Conservation (phyloP, 2,113 vertebrate species). For the Brachirus orientalis region DNA sequence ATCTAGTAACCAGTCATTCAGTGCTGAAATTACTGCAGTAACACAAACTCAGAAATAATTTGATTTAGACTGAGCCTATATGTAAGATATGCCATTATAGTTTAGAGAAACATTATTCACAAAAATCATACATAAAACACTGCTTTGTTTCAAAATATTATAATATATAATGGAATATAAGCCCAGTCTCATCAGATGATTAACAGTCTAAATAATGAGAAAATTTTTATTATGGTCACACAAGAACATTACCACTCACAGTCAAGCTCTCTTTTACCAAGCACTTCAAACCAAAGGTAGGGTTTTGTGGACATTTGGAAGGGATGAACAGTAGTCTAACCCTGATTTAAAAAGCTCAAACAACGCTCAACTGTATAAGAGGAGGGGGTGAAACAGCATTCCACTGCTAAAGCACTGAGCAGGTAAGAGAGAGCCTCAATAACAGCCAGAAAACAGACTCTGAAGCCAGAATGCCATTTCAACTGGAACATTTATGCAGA, state of each 20-base stretch:
- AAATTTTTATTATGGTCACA: background rate
- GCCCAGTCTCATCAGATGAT: background rate
- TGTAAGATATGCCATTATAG: background rate
- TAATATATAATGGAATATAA: background rate
- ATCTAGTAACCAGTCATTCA: background rate
- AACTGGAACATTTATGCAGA: slow-evolving; percentile 37
- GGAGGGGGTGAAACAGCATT: slow-evolving; percentile 69
- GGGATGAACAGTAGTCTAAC: slow-evolving; percentile 37
- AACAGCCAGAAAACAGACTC: slow-evolving; percentile 65
- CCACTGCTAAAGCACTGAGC: slow-evolving; percentile 57
- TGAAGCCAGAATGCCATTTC: slow-evolving; percentile 47
- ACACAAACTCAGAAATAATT: background rate
- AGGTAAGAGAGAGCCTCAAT: slow-evolving; percentile 45
- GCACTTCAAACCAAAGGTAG: slow-evolving; percentile 30
- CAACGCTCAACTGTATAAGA: slow-evolving; percentile 40
- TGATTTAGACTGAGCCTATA: no score
- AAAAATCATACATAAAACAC: background rate
- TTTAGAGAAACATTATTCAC: no score
- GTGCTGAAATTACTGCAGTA: background rate
- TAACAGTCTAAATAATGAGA: background rate
- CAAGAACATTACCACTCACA: background rate
- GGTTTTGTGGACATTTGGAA: no score
- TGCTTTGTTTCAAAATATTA: background rate
- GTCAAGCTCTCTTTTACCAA: slow-evolving; percentile 3
- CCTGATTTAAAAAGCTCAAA: slow-evolving; percentile 67